These are phyloP conservation scores for Nothobranchius kuhntae DNA, from an alignment of 2,113 vertebrate species.

Conservation along the genomic window DNA sequence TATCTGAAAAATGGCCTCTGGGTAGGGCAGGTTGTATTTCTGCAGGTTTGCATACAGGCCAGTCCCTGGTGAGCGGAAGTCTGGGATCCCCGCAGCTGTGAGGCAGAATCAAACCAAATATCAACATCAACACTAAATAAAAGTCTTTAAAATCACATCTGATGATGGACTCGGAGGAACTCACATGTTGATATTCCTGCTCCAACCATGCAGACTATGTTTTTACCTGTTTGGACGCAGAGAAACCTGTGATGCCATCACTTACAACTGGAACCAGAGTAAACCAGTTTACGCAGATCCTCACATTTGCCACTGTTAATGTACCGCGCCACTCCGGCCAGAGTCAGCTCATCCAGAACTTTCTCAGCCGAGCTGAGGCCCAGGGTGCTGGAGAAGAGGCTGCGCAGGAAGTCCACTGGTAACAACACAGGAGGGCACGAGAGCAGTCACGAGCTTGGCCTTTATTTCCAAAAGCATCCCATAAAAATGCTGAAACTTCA, in stretches of 20 bases:
- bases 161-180: slow-evolving; percentile 18
- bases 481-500: too few relatives aligned
- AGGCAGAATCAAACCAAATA: neutral
- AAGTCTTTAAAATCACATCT: neutral
- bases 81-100: slow-evolving; percentile 90
- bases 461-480: too few relatives aligned
- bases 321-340: slow-evolving; percentile 85
- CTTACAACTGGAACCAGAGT: neutral
- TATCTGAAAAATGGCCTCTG: slow-evolving; percentile 93
- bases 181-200: slow-evolving; percentile 90
- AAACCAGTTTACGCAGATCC: slow-evolving; percentile 29
- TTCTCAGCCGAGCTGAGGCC: slow-evolving; percentile 83
- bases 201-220: slow-evolving; percentile 91
- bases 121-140: neutral
- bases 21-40: slow-evolving; percentile 89
- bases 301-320: slow-evolving; percentile 88
- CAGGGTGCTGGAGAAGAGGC: slow-evolving; percentile 85
- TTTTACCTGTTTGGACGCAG: slow-evolving; percentile 80
- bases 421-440: neutral
- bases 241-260: neutral
- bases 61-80: slow-evolving; percentile 89
- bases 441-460: neutral
- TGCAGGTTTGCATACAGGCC: slow-evolving; percentile 91
- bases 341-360: slow-evolving; percentile 86
- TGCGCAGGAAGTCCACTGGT: slow-evolving; percentile 91